A percentile compares a stretch with the other conserved stretches of the same genome.
These are phyloP conservation scores for Agrypnus murinus DNA, from an alignment of 2,888 invertebrate genomes.

Conservation along the genomic window DNA sequence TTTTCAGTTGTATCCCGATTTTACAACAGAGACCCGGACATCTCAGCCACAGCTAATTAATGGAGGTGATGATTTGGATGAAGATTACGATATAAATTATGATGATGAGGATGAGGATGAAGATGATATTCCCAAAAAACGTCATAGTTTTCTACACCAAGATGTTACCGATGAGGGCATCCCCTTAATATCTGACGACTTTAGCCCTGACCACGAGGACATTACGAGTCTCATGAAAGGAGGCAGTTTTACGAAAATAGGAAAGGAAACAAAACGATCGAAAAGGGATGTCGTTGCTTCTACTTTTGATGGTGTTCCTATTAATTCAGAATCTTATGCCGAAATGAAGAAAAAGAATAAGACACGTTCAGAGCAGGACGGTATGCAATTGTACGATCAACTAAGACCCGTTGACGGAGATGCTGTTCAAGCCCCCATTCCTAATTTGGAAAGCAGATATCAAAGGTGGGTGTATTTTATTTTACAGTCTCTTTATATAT, in stretches of 20 bases:
- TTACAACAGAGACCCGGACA: background rate
- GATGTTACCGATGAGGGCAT: background rate
- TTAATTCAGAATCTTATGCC: constrained; percentile 67
- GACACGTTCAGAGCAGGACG: constrained; percentile 33
- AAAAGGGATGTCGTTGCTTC: constrained; percentile 67
- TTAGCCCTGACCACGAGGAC: constrained; percentile 50
- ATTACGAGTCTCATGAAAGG: constrained; percentile 58
- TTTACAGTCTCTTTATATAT: no score
- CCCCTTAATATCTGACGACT: constrained; percentile 9
- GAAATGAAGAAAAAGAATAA: constrained; percentile 58
- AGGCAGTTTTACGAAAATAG: constrained; percentile 50
- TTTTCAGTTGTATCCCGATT: constrained; percentile 35
- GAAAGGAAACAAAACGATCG: constrained; percentile 59
- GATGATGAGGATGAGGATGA: constrained; percentile 18
- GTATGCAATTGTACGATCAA: background rate
- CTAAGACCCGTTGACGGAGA: constrained; percentile 1
- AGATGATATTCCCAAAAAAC: background rate
- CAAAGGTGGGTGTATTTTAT: constrained; percentile 1
- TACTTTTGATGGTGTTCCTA: constrained; percentile 66
- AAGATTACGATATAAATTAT: constrained; percentile 38
- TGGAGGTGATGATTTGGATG: constrained; percentile 18
- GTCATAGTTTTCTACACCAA: constrained; percentile 19
- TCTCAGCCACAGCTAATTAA: constrained; percentile 14
- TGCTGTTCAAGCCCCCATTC: constrained; percentile 10
- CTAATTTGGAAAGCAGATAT: constrained; percentile 1